Base-by-base conservation (phyloP, 2,888 invertebrate species). In the Invenusta paracnida region DNA sequence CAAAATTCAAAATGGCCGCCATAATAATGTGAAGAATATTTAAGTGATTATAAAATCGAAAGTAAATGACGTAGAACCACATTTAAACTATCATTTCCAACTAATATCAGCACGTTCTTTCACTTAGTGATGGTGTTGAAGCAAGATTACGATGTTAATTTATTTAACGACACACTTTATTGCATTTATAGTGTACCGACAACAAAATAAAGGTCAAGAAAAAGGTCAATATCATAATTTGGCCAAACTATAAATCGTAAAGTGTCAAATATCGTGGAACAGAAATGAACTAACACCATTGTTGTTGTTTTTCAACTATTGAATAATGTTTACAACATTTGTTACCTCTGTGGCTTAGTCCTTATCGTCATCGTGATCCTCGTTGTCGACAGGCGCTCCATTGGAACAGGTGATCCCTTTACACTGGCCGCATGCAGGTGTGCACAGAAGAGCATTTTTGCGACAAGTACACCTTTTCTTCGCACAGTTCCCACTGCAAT, bases 11-110 rank as follows among this genome's bases (percentile, higher is more conserved):
- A 73, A 73, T 25, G 73, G 73, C 73, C 73, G 73, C 73, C 73
- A 73, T 73, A 73, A 73, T 73, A 73, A 73, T 73, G 73, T 73
- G 73, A 73, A 73, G 73, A 73, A 73, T 73, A 73, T 73, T 73
- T 73, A 73, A 25, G 73, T 73, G 73, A 23, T 73, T 73, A 73
- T 73, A 73, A 73, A 73, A 73, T 73, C 73, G 73, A 73, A 73
- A 73, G 73, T 73, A 73, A 73, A 73, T 73, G 73, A 73, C 73
- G 73, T 73, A 73, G 73, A 73, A 73, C 73, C 73, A 73, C 73
- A 73, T 73, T 73, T 73, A 73, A 73, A 73, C 73, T 73, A 73
- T 73, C 73, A 73, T 73, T 73, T 73, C 73, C 73, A 73, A 73
- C 73, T 73, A 73, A 73, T 73, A 73, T 73, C 73, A 73, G 73